Percentiles rank a stretch among this genome's conserved stretches.
These are phyloP conservation scores for Dryadula phaetusa DNA, from an alignment of 2,888 invertebrate species.

Conservation along the genomic window DNA sequence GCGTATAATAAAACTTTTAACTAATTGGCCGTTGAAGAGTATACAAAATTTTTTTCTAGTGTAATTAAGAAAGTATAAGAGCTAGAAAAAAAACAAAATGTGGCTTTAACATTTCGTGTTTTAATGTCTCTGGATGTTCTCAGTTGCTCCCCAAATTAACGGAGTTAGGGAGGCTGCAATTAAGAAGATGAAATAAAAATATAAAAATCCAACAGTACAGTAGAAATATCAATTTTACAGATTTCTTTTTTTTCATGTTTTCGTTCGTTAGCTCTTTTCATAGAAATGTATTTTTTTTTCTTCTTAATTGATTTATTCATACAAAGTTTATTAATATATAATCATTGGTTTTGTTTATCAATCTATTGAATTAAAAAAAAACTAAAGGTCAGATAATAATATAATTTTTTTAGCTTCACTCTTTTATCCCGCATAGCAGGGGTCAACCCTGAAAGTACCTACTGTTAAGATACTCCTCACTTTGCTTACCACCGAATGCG, in stretches of 20 bases:
- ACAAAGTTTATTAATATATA: background rate
- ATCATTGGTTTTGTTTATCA: too few relatives aligned
- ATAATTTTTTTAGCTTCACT: too few relatives aligned
- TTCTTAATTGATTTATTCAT: background rate
- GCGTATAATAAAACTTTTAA: background rate
- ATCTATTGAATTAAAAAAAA: too few relatives aligned
- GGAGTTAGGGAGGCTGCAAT: constrained; percentile 8
- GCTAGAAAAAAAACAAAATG: background rate
- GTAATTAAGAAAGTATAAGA: constrained; percentile 17
- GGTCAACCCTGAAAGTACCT: too few relatives aligned
- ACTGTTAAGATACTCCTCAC: too few relatives aligned
- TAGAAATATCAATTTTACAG: constrained; percentile 1
- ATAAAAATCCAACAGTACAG: background rate
- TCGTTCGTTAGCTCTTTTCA: background rate
- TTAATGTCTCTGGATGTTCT: constrained; percentile 12
- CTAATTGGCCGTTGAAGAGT: background rate
- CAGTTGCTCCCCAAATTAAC: constrained; percentile 13
- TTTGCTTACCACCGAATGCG: too few relatives aligned
- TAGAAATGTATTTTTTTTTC: background rate
- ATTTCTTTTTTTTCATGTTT: background rate
- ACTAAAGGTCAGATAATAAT: too few relatives aligned
- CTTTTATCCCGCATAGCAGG: too few relatives aligned
- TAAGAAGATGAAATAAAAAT: constrained; percentile 14
- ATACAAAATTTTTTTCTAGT: constrained; percentile 1
- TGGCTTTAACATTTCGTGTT: background rate